phyloP scores from a whole-genome alignment of 2,888 invertebrate species.

The Dynastes tityus region DNA sequence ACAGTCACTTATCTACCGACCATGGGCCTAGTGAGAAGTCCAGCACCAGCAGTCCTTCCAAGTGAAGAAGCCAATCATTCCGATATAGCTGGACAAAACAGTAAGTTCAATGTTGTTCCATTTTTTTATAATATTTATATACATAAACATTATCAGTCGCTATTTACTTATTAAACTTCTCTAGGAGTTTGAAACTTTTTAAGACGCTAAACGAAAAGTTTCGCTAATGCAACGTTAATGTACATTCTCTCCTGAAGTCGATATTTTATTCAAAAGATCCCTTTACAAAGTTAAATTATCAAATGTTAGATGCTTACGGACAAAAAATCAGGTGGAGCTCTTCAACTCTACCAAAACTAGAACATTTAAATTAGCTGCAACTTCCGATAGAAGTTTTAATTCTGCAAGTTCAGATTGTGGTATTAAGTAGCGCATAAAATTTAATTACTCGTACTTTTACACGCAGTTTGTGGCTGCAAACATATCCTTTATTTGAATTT shows the following conservation, averaged over 20 bases:
- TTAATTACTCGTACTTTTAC: not conserved
- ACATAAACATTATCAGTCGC: too few species aligned
- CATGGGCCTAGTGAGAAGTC: constrained; percentile 60
- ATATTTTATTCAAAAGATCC: too few species aligned
- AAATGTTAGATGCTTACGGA: too few species aligned
- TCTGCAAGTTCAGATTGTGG: not conserved
- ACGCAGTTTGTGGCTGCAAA: too few species aligned
- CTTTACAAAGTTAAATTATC: too few species aligned
- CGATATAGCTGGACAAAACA: constrained; percentile 56
- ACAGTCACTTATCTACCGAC: constrained; percentile 57
- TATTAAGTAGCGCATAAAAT: constrained; percentile 11
- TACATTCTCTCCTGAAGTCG: too few species aligned
- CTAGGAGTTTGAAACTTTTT: constrained; percentile 6
- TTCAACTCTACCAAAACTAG: too few species aligned
- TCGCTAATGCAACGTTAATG: too few species aligned
- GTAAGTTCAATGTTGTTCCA: constrained; percentile 53
- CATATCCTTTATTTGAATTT: too few species aligned
- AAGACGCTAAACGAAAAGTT: not conserved
- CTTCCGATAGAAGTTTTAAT: not conserved
- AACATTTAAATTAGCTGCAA: too few species aligned
- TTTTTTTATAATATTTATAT: constrained; percentile 7
- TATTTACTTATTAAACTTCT: constrained; percentile 1
- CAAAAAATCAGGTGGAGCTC: too few species aligned
- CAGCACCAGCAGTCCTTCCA: constrained; percentile 59
- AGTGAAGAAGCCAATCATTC: constrained; percentile 62